These are phyloP conservation scores for Poeciliopsis gracilis DNA, from an alignment of 2,797 vertebrate species.

Conservation along the genomic window DNA sequence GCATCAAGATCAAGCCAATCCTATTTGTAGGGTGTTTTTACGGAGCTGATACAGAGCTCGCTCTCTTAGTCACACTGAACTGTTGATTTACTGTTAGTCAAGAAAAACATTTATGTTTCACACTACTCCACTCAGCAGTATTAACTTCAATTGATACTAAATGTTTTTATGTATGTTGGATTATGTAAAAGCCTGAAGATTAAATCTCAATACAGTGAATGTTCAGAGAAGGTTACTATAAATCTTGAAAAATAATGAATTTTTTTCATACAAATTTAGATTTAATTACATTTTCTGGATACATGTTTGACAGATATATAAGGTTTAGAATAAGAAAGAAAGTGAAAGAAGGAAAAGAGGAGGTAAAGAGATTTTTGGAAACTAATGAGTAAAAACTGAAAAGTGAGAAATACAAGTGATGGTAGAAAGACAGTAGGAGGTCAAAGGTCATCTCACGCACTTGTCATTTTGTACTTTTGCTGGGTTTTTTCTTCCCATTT, in stretches of 20 bases:
- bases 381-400: background rate
- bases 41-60: background rate
- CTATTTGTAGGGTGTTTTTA: conserved; percentile 1
- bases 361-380: background rate
- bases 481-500: background rate
- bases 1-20: background rate
- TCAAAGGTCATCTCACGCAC: background rate
- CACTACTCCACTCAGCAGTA: conserved; percentile 43
- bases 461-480: background rate
- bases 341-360: background rate
- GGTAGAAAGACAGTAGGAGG: background rate
- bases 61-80: background rate
- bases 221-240: conserved; percentile 27
- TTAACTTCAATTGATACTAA: conserved; percentile 44
- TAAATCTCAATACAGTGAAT: conserved; percentile 27
- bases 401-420: background rate
- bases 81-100: conserved; percentile 23
- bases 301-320: background rate
- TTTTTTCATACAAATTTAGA: background rate
- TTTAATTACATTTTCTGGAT: conserved; percentile 2
- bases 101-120: conserved; percentile 27
- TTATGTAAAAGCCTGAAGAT: conserved; percentile 23
- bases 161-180: conserved; percentile 35
- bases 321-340: background rate
- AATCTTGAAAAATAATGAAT: conserved; percentile 21